A percentile compares a stretch with the other conserved stretches of the same genome.
These are phyloP conservation scores for Aphis gossypii DNA, from an alignment of 1,140 invertebrate genomes.

Conservation along the genomic window DNA sequence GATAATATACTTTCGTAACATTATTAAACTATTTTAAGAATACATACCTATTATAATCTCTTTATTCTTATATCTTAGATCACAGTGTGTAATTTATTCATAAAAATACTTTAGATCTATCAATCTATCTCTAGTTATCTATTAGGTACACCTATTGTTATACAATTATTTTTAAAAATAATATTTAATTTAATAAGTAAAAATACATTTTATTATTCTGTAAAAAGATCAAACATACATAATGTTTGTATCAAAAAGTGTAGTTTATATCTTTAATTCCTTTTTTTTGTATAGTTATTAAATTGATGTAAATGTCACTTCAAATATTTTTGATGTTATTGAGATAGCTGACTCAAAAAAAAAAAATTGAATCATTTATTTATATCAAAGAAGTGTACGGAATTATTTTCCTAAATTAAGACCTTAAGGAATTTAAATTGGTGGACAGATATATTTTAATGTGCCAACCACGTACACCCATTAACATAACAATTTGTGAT, in stretches of 20 bases:
- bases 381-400: background rate
- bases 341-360: background rate
- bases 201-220: background rate
- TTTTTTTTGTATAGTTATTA: background rate
- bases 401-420: background rate
- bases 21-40: constrained; percentile 1
- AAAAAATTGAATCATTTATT: background rate
- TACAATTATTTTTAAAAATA: background rate
- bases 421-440: background rate
- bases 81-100: background rate
- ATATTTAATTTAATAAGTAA: background rate
- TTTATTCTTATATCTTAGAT: background rate
- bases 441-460: background rate
- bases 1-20: constrained; percentile 4
- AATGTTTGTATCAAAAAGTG: background rate
- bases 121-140: background rate
- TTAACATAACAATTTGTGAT: background rate
- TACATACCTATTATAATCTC: background rate
- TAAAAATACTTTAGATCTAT: background rate
- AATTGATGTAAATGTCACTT: background rate
- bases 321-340: background rate
- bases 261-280: background rate
- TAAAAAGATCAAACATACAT: background rate
- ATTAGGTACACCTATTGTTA: background rate
- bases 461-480: background rate